Conservation (phyloP, 1,140 invertebrate genomes). For the Pinna nobilis region DNA sequence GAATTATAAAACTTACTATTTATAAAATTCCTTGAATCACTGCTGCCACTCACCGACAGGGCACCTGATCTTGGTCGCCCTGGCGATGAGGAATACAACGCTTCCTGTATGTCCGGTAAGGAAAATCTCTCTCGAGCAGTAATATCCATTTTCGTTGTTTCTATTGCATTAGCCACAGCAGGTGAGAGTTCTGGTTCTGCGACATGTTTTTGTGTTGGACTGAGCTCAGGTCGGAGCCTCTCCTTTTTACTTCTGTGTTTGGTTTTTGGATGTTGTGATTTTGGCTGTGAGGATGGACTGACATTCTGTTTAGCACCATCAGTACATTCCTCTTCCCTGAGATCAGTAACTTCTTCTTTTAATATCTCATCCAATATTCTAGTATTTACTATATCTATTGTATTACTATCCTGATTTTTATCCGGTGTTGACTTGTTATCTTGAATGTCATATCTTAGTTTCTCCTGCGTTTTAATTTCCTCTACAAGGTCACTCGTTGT, state of each 20-base stretch:
- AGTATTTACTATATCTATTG: slow-evolving; percentile 12
- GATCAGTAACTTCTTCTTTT: slow-evolving; percentile 1
- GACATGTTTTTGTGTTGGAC: slow-evolving; percentile 34
- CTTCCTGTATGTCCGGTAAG: too few species aligned
- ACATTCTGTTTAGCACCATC: too few species aligned
- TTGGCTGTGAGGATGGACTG: too few species aligned
- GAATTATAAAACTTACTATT: too few species aligned
- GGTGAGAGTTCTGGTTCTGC: slow-evolving; percentile 46
- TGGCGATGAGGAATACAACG: not conserved
- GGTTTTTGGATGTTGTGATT: too few species aligned
- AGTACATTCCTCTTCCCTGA: not conserved
- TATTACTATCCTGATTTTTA: too few species aligned
- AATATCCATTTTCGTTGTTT: slow-evolving; percentile 26
- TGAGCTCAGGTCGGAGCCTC: slow-evolving; percentile 35
- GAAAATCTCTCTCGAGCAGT: not conserved
- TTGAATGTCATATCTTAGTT: too few species aligned
- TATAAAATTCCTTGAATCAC: too few species aligned
- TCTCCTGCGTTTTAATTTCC: too few species aligned
- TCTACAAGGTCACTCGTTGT: too few species aligned
- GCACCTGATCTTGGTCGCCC: slow-evolving; percentile 13
- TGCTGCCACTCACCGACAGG: slow-evolving; percentile 3
- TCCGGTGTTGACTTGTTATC: too few species aligned
- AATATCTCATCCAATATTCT: slow-evolving; percentile 11
- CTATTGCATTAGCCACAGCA: slow-evolving; percentile 45
- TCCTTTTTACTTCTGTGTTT: slow-evolving; percentile 24